Conservation (phyloP, 1,140 invertebrate species). For the Drosophila trapezifrons region DNA sequence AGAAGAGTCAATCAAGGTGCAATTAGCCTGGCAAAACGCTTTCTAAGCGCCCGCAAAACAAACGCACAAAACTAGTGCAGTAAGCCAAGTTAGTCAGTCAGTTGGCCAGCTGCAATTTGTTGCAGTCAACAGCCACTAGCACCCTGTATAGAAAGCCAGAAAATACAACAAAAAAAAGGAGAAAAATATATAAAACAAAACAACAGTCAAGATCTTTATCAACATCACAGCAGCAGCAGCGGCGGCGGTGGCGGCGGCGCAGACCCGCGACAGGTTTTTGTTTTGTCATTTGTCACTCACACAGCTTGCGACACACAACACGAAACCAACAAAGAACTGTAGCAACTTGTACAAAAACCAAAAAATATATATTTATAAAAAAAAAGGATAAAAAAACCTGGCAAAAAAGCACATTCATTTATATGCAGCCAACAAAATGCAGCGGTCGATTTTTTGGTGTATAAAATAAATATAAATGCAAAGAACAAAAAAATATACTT, state of each 20-base stretch:
- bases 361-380: slow-evolving; percentile 30
- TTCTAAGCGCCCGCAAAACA: slow-evolving; percentile 58
- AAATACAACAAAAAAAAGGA: not conserved
- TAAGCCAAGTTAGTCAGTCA: slow-evolving; percentile 63
- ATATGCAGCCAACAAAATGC: slow-evolving; percentile 82
- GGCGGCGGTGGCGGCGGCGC: slow-evolving; percentile 3
- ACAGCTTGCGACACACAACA: slow-evolving; percentile 80
- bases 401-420: slow-evolving; percentile 72
- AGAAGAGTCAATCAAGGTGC: slow-evolving; percentile 75
- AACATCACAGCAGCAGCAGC: slow-evolving; percentile 51
- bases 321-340: slow-evolving; percentile 74
- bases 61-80: slow-evolving; percentile 66
- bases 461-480: slow-evolving; percentile 72
- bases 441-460: slow-evolving; percentile 72
- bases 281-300: slow-evolving; percentile 84
- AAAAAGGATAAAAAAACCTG: slow-evolving; percentile 17
- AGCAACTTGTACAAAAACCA: slow-evolving; percentile 70
- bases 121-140: slow-evolving; percentile 50
- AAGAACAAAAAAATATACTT: slow-evolving; percentile 64
- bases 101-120: slow-evolving; percentile 73
- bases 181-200: slow-evolving; percentile 17
- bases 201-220: slow-evolving; percentile 79
- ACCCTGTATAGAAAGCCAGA: slow-evolving; percentile 62
- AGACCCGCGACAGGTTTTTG: slow-evolving; percentile 83
- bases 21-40: slow-evolving; percentile 61